Percentiles rank a stretch among this genome's conserved stretches.
phyloP scores from a whole-genome alignment of 2,113 vertebrate species.

The Puntigrus tetrazona region DNA sequence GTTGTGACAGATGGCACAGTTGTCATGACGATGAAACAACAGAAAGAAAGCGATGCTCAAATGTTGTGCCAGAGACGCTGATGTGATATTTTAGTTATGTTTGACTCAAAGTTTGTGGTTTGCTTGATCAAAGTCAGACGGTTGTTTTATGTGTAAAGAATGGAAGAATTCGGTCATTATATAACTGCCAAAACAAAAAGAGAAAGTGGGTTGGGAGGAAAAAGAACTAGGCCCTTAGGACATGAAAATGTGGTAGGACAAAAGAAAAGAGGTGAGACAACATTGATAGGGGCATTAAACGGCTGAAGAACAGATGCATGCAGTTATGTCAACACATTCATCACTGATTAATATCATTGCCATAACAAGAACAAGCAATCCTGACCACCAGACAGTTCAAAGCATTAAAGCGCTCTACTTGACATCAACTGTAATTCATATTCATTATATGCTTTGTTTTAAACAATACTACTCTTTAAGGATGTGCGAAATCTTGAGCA shows the following conservation, averaged over 20 bases:
- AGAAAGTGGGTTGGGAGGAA: background rate
- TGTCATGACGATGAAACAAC: slow-evolving; percentile 50
- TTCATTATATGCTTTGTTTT: background rate
- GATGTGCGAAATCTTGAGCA: background rate
- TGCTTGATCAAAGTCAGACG: slow-evolving; percentile 42
- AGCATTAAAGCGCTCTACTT: background rate
- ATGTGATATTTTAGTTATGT: slow-evolving; percentile 39
- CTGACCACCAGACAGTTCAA: background rate
- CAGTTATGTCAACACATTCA: slow-evolving; percentile 48
- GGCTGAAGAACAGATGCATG: slow-evolving; percentile 46
- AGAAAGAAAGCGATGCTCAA: slow-evolving; percentile 32
- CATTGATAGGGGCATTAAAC: slow-evolving; percentile 46
- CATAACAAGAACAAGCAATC: slow-evolving; percentile 28
- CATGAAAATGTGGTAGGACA: slow-evolving; percentile 8
- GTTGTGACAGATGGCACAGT: slow-evolving; percentile 54
- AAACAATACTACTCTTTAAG: background rate
- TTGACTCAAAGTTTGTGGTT: slow-evolving; percentile 41
- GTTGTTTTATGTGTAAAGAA: slow-evolving; percentile 8
- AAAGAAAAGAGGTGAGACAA: background rate
- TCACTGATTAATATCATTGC: slow-evolving; percentile 49
- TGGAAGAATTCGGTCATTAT: slow-evolving; percentile 31
- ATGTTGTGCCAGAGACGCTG: slow-evolving; percentile 45
- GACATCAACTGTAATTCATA: background rate
- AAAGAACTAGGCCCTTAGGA: slow-evolving; percentile 17
- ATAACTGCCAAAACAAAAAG: slow-evolving; percentile 30